Conservation (phyloP, 2,113 vertebrate genomes). For the Reinhardtius hippoglossoides region DNA sequence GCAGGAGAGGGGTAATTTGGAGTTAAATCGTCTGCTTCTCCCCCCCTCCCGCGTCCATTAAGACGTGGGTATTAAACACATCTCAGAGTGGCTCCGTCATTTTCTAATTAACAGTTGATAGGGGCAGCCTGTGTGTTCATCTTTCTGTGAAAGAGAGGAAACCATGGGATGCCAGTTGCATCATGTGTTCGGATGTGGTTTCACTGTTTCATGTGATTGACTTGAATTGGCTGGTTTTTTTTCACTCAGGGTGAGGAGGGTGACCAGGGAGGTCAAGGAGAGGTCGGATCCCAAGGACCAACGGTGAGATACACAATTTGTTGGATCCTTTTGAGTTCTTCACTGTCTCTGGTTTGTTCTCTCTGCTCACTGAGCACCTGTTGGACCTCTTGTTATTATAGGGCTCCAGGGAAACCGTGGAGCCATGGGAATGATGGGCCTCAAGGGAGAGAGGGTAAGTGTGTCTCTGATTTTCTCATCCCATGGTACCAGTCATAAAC, state of each 20-base stretch:
- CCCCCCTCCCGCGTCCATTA: conserved; percentile 31
- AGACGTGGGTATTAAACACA: conserved; percentile 37
- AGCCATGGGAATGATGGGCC: conserved; percentile 89
- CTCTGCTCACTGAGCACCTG: conserved; percentile 19
- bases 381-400: conserved; percentile 71
- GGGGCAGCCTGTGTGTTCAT: conserved; percentile 1
- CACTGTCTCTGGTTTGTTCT: not conserved
- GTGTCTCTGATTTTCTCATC: not conserved
- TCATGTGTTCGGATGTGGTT: not conserved
- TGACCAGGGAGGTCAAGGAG: conserved; percentile 90
- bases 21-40: conserved; percentile 42
- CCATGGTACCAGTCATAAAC: not conserved
- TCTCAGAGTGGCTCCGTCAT: conserved; percentile 22
- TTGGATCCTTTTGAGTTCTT: not conserved
- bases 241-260: conserved; percentile 92
- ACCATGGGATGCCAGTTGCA: not conserved
- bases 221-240: conserved; percentile 7
- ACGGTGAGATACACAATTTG: conserved; percentile 83
- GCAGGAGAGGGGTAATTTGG: conserved; percentile 32
- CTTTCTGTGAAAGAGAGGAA: not conserved
- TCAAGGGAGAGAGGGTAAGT: conserved; percentile 92
- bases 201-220: conserved; percentile 18
- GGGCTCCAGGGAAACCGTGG: conserved; percentile 93
- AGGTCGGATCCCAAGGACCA: conserved; percentile 91
- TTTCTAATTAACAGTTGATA: conserved; percentile 47